A percentile compares a stretch with the other conserved stretches of the same genome.
Evolutionary conservation across 1,140 invertebrate species (phyloP).

Genomic region (Ganaspis sp.): DNA sequence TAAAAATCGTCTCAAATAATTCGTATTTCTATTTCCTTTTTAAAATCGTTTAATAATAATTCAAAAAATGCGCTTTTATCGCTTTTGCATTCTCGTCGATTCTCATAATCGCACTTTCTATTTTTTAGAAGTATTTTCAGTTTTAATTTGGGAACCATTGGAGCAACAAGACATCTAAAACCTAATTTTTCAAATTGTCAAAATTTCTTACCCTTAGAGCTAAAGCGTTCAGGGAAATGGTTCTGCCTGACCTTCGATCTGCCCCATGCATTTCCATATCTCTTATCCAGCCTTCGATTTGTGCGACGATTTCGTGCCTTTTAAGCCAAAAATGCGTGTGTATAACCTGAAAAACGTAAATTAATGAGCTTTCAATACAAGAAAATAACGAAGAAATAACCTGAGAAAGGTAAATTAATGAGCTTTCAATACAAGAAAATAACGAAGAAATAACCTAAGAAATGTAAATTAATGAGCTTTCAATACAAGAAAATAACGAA

Average conservation of each 20-base stretch:
- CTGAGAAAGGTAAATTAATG: conserved; percentile 45
- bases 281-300: conserved; percentile 92
- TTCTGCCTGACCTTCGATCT: conserved; percentile 85
- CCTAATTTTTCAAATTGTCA: too few species aligned
- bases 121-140: conserved; percentile 33
- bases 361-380: neutral
- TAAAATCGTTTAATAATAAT: too few species aligned
- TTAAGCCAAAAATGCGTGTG: conserved; percentile 97
- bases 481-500: conserved; percentile 16
- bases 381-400: conserved; percentile 21
- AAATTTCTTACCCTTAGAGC: conserved; percentile 82
- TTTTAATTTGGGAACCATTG: too few species aligned
- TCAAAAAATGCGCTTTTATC: too few species aligned
- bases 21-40: too few species aligned
- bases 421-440: neutral
- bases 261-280: conserved; percentile 87
- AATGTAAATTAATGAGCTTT: conserved; percentile 27
- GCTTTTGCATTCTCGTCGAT: too few species aligned
- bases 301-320: conserved; percentile 90
- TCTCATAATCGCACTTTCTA: too few species aligned
- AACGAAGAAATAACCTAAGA: conserved; percentile 43
- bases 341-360: conserved; percentile 82
- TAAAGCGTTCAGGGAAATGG: conserved; percentile 85
- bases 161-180: conserved; percentile 26
- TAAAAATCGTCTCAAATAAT: too few species aligned